phyloP scores from a whole-genome alignment of 1,140 invertebrate species.

The Papilio glaucus region DNA sequence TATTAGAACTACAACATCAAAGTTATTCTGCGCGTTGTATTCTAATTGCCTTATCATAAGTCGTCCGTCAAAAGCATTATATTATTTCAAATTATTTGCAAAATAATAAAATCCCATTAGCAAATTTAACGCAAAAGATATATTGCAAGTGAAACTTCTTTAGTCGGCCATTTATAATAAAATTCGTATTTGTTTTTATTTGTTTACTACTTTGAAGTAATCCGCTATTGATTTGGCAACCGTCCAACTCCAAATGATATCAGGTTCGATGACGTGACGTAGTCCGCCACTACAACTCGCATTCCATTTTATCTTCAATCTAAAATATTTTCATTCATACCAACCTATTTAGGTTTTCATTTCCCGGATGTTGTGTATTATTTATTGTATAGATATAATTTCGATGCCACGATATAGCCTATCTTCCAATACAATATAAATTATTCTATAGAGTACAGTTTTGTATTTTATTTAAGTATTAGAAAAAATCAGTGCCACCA shows the following conservation, averaged over 20 bases:
- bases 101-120: too few species aligned
- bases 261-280: constrained; percentile 10
- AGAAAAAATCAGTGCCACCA: too few species aligned
- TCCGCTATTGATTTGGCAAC: constrained; percentile 16
- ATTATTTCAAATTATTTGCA: too few species aligned
- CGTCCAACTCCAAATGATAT: constrained; percentile 17
- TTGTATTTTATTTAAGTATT: neutral
- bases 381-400: neutral
- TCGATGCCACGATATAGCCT: neutral
- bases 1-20: too few species aligned
- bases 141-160: neutral
- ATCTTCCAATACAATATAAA: neutral
- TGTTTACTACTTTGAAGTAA: neutral
- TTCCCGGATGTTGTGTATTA: constrained; percentile 8
- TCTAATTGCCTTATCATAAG: too few species aligned
- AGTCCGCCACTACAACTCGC: neutral
- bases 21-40: too few species aligned
- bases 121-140: neutral
- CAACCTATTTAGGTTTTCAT: constrained; percentile 9
- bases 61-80: too few species aligned
- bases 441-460: neutral
- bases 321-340: constrained; percentile 29
- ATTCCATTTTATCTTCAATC: constrained; percentile 23
- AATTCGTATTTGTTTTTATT: neutral
- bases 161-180: neutral